phyloP scores from a whole-genome alignment of 2,113 vertebrate genomes.

The Mixornis gularis region DNA sequence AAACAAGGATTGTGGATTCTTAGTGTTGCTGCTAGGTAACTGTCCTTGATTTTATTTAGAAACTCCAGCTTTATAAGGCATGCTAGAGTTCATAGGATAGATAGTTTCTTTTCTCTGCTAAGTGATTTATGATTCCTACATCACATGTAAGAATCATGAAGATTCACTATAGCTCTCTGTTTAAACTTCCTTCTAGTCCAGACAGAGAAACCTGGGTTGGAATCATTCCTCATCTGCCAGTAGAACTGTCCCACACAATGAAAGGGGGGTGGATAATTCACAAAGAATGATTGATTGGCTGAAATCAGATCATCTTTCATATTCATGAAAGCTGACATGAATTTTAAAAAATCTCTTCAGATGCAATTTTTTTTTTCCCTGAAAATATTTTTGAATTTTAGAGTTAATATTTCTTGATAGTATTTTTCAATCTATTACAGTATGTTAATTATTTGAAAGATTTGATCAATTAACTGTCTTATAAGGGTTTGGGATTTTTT shows the following conservation, averaged over 20 bases:
- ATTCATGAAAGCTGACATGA: not conserved
- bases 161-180: not conserved
- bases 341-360: not conserved
- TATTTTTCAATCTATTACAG: not conserved
- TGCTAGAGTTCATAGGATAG: not conserved
- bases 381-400: not conserved
- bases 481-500: rapidly evolving
- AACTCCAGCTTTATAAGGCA: not conserved
- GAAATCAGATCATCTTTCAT: not conserved
- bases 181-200: not conserved
- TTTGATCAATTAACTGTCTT: not conserved
- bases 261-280: not conserved
- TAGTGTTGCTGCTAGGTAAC: not conserved
- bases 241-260: not conserved
- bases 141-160: not conserved
- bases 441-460: not conserved
- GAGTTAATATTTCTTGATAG: not conserved
- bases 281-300: not conserved
- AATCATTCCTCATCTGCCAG: not conserved
- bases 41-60: not conserved
- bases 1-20: not conserved
- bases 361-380: not conserved
- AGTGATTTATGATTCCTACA: not conserved
- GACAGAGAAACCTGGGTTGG: not conserved
- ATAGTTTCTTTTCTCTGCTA: not conserved